Base-by-base conservation (phyloP, 2,888 invertebrate genomes). In the Busseola fusca region DNA sequence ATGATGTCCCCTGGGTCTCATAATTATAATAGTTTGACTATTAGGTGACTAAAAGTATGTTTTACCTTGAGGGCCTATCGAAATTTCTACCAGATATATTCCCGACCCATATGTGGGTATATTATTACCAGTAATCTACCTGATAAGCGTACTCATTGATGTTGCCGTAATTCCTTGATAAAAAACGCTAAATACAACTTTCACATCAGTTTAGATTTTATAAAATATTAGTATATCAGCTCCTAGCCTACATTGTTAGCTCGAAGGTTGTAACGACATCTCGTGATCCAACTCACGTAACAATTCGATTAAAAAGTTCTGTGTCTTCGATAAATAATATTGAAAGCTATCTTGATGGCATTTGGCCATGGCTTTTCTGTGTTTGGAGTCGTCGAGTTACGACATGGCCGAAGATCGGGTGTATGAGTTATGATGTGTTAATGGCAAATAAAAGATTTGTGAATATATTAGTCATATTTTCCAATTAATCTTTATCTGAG, bases 321-420 rank as follows among this genome's bases (percentile, higher is more conserved):
- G 87, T 89, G 87, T 89, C 87, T 88, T 87, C 87, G 88, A 90
- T 90, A 89, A 88, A 89, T 89, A 85, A 85, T 87, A 91, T 90
- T 91, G 90, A 89, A 91, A 90, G 90, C 88, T 84, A 93, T 94
- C 93, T 91, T 90, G 92, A 93, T 93, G 91, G 87, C 84, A 92
- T 93, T 92, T 88, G 91, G 89, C 93, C 93, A 86, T 94, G 93
- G 92, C 91, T 92, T 91, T 93, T 93, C 90, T 91, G 83, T 87
- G 84, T 92, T 91, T 89, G 90, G 92, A 76, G 85, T 87, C 79
- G 79, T n/a, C n/a, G n/a, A n/a, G n/a, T 93, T 93, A 89, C 92
- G 88, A 92, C 90, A 84, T 86, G 88, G 88, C 87, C 83, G 87
- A 88, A 84, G 82, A 91, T 91, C 88, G 83, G 87, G 89, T 87